phyloP scores from a whole-genome alignment of 2,113 vertebrate species.

The Okapia johnstoni region DNA sequence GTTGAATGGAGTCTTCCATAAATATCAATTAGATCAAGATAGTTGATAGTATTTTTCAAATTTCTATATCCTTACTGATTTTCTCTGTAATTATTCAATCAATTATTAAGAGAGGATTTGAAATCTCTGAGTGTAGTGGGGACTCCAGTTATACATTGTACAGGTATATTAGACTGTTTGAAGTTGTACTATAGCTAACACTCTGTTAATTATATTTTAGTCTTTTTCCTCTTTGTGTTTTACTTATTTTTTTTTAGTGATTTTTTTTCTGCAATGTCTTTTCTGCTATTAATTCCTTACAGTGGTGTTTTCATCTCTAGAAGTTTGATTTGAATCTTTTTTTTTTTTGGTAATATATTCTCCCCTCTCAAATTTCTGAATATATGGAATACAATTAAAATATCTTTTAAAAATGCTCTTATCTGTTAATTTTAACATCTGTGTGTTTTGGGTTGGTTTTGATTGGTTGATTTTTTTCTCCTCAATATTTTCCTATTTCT shows the following conservation, averaged over 20 bases:
- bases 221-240: not conserved
- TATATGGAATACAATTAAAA: not conserved
- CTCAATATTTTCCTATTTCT: not conserved
- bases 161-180: not conserved
- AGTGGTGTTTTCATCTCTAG: not conserved
- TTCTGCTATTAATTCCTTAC: not conserved
- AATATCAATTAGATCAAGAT: not conserved
- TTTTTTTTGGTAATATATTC: not conserved
- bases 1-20: not conserved
- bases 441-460: not conserved
- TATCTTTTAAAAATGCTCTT: not conserved
- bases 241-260: not conserved
- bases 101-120: not conserved
- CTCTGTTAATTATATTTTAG: not conserved
- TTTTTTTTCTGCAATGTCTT: not conserved
- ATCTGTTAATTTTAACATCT: not conserved
- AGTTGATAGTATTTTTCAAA: not conserved
- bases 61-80: not conserved
- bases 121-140: not conserved
- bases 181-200: not conserved
- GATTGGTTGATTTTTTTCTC: not conserved
- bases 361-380: not conserved
- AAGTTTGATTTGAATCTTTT: not conserved
- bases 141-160: not conserved
- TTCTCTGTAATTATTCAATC: not conserved